Conservation (phyloP, 2,797 vertebrate species). For the Enteromius radiatus region DNA sequence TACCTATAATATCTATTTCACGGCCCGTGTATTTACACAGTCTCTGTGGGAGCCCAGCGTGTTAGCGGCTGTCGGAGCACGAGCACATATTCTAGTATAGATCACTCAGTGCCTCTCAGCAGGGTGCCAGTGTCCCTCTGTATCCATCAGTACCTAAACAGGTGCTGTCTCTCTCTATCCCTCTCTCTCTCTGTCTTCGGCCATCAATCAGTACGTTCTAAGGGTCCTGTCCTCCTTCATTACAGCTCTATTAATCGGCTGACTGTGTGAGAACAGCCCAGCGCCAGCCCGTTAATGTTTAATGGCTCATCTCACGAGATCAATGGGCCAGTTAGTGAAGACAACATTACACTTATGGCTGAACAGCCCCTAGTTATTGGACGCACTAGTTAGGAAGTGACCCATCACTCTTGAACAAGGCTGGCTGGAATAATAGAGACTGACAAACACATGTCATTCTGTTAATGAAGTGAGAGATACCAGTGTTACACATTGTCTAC, state of each 20-base stretch:
- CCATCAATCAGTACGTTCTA: constrained; percentile 69
- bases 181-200: constrained; percentile 29
- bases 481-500: constrained; percentile 63
- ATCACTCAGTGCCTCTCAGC: constrained; percentile 75
- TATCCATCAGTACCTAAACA: constrained; percentile 70
- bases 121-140: constrained; percentile 69
- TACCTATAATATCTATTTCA: constrained; percentile 43
- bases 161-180: constrained; percentile 62
- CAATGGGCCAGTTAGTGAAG: constrained; percentile 73
- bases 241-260: constrained; percentile 67
- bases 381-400: constrained; percentile 59
- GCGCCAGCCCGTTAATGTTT: constrained; percentile 73
- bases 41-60: constrained; percentile 56
- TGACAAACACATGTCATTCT: constrained; percentile 62
- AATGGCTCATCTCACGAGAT: constrained; percentile 70
- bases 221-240: constrained; percentile 63
- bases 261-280: constrained; percentile 60
- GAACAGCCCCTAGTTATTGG: constrained; percentile 51
- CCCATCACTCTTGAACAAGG: constrained; percentile 66
- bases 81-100: constrained; percentile 67
- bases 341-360: constrained; percentile 59
- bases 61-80: constrained; percentile 53
- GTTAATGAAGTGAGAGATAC: constrained; percentile 75
- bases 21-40: constrained; percentile 18
- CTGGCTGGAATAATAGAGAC: constrained; percentile 57